A percentile compares a stretch with the other conserved stretches of the same genome.
These are phyloP conservation scores for Deilephila elpenor DNA, from an alignment of 2,888 invertebrate species.

Conservation along the genomic window DNA sequence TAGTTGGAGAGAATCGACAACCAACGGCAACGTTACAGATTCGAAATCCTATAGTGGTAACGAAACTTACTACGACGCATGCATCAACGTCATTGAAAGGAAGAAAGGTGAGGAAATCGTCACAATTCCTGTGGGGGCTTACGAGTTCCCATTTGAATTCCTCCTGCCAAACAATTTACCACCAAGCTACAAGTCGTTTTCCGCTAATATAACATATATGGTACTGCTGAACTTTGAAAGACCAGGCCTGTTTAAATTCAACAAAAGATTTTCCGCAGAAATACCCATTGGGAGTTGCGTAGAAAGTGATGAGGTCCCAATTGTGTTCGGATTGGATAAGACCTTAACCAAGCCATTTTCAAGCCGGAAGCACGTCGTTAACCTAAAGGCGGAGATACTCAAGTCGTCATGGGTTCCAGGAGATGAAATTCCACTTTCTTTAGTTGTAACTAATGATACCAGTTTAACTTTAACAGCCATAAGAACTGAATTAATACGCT, in stretches of 20 bases:
- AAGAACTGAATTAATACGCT: constrained; percentile 38
- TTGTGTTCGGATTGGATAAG: constrained; percentile 41
- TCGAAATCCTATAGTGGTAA: constrained; percentile 35
- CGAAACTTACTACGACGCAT: constrained; percentile 40
- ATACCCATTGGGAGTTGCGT: constrained; percentile 42
- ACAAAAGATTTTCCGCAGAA: constrained; percentile 37
- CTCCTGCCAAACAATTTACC: constrained; percentile 45
- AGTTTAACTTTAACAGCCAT: constrained; percentile 39
- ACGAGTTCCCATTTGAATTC: constrained; percentile 42
- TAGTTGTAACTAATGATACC: constrained; percentile 40
- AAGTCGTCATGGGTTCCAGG: constrained; percentile 38
- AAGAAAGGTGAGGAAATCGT: constrained; percentile 23
- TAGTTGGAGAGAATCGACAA: constrained; percentile 34
- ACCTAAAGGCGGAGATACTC: constrained; percentile 37
- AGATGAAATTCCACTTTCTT: constrained; percentile 35
- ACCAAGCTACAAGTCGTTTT: constrained; percentile 40
- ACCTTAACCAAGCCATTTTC: constrained; percentile 42
- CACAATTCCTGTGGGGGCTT: constrained; percentile 32
- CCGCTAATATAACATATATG: constrained; percentile 41
- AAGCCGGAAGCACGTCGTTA: constrained; percentile 37
- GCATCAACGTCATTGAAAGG: constrained; percentile 37
- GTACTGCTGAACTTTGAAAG: constrained; percentile 41
- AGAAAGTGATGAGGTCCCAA: constrained; percentile 33
- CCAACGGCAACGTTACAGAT: not conserved
- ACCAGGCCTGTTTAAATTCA: constrained; percentile 38